Conservation (phyloP, 1,140 invertebrate species). For the Formica selysi region DNA sequence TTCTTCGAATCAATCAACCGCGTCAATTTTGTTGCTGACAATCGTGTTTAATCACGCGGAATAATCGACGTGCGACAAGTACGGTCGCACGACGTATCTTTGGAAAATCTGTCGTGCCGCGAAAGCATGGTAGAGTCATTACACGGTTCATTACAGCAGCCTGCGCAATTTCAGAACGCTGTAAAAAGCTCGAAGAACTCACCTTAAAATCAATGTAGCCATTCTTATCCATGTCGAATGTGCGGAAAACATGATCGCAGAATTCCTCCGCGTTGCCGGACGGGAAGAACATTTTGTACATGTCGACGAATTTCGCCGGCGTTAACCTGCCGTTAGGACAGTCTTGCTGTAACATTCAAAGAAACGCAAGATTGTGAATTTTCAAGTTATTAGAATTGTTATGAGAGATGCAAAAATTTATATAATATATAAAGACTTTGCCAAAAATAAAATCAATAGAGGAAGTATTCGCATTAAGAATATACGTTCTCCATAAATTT, state of each 20-base stretch:
- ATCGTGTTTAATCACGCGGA: conserved; percentile 47
- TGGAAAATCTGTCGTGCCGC: not conserved
- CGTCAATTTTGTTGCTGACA: not conserved
- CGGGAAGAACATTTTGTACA: conserved; percentile 99
- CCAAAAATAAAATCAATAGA: not conserved
- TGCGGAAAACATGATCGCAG: conserved; percentile 99
- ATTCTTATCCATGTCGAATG: conserved; percentile 99
- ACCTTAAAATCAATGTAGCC: conserved; percentile 99
- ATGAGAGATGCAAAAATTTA: not conserved
- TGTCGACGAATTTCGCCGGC: conserved; percentile 99
- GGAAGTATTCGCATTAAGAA: not conserved
- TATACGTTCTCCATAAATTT: not conserved
- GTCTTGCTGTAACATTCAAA: conserved; percentile 95
- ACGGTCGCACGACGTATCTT: not conserved
- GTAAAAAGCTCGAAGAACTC: conserved; percentile 74
- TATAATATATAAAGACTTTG: not conserved
- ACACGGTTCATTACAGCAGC: conserved; percentile 13
- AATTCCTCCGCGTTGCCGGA: conserved; percentile 99
- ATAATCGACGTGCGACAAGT: conserved; percentile 21
- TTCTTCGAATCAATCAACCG: not conserved
- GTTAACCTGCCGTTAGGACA: conserved; percentile 99
- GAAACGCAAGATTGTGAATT: not conserved
- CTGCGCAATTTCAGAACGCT: not conserved
- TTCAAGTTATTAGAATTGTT: not conserved
- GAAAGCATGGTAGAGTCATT: conserved; percentile 16